A percentile compares a stretch with the other conserved stretches of the same genome.
Evolutionary conservation across 2,113 vertebrate genomes (phyloP).

Genomic region (Chlorodrepanis virens): DNA sequence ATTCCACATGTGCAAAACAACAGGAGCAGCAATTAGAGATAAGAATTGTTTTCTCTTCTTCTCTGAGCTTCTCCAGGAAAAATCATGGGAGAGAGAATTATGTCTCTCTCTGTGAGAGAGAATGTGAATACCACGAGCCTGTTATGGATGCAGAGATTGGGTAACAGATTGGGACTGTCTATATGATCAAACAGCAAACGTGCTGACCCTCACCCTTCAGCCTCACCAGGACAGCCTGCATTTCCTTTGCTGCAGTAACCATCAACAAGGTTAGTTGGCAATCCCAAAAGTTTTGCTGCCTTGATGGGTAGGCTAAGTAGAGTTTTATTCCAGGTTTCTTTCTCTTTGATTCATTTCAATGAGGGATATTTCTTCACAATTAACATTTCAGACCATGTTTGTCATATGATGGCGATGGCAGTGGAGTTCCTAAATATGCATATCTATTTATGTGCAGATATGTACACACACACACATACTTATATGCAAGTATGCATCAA

Average conservation of each 20-base stretch:
- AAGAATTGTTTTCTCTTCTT: too few species aligned
- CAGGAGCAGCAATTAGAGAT: too few species aligned
- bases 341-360: neutral
- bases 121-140: neutral
- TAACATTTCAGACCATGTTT: neutral
- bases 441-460: neutral
- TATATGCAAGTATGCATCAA: neutral
- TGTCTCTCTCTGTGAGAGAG: too few species aligned
- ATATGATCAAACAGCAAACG: neutral
- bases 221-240: neutral
- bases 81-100: too few species aligned
- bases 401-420: neutral
- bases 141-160: neutral
- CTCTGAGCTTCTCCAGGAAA: too few species aligned
- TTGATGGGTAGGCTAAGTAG: neutral
- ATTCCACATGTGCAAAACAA: too few species aligned
- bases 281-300: neutral
- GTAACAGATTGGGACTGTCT: neutral
- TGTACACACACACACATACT: accelerated
- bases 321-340: neutral
- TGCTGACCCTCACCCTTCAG: neutral
- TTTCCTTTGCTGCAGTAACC: neutral
- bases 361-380: neutral
- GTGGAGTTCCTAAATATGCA: neutral
- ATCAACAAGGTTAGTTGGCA: neutral